phyloP scores from a whole-genome alignment of 2,113 vertebrate genomes.

The Bostrychus sinensis region DNA sequence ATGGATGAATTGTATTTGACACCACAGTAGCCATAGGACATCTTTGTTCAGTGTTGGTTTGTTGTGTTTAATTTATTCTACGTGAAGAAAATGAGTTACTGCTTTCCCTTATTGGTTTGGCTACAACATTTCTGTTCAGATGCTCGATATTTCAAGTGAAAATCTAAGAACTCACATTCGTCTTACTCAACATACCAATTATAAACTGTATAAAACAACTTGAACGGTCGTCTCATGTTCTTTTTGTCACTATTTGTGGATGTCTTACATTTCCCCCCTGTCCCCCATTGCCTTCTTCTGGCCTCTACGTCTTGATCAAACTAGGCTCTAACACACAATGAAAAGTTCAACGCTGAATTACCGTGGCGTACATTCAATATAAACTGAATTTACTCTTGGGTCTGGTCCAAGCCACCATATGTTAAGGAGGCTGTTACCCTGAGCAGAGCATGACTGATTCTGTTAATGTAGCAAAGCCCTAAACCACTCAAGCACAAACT shows the following conservation, averaged over 20 bases:
- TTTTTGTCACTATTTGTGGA: slow-evolving; percentile 25
- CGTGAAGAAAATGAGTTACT: no score
- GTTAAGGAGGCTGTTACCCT: slow-evolving; percentile 50
- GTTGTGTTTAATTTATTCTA: no score
- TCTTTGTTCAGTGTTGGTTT: no score
- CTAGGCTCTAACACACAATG: slow-evolving; percentile 57
- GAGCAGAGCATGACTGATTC: slow-evolving; percentile 70
- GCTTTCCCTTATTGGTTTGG: no score
- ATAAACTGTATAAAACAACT: slow-evolving; percentile 1
- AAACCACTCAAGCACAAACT: slow-evolving; percentile 58
- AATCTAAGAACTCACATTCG: slow-evolving; percentile 20
- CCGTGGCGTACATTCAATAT: slow-evolving; percentile 70
- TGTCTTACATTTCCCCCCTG: slow-evolving; percentile 49
- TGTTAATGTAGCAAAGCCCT: slow-evolving; percentile 70
- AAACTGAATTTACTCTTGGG: slow-evolving; percentile 74
- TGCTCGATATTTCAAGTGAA: not conserved
- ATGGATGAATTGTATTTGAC: no score
- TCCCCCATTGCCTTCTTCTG: slow-evolving; percentile 30
- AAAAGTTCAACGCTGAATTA: slow-evolving; percentile 72
- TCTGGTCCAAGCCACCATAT: slow-evolving; percentile 69
- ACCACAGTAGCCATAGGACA: no score
- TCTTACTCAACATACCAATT: slow-evolving; percentile 30
- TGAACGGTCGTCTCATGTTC: not conserved
- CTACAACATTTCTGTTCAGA: not conserved
- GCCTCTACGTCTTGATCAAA: slow-evolving; percentile 64